Evolutionary conservation across 1,140 invertebrate species (phyloP).

Genomic region (Arctopsyche grandis): DNA sequence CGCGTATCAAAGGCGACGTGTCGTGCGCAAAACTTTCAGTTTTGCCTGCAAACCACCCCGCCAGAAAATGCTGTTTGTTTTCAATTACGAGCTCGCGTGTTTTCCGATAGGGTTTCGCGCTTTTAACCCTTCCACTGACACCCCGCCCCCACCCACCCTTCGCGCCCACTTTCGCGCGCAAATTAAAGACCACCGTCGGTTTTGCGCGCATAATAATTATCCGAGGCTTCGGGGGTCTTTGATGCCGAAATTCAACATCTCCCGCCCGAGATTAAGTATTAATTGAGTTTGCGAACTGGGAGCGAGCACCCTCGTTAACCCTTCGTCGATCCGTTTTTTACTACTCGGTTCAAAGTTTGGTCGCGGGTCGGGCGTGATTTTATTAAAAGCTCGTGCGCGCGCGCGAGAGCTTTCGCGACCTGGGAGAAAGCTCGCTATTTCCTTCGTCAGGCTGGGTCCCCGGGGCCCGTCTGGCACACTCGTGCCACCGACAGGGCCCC

Average conservation of each 20-base stretch:
- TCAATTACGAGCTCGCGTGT: slow-evolving; percentile 37
- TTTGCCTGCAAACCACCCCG: neutral
- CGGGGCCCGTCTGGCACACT: slow-evolving; percentile 22
- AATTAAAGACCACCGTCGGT: slow-evolving; percentile 18
- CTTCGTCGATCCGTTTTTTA: slow-evolving; percentile 9
- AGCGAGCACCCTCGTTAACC: slow-evolving; percentile 36
- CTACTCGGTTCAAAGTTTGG: neutral
- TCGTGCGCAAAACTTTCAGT: slow-evolving; percentile 1
- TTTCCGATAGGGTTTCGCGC: slow-evolving; percentile 27
- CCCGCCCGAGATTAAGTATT: slow-evolving; percentile 32
- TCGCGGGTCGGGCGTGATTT: slow-evolving; percentile 4
- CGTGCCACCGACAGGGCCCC: neutral
- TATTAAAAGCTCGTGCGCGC: neutral
- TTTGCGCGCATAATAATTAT: slow-evolving; percentile 25
- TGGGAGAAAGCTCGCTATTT: neutral
- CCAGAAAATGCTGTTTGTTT: slow-evolving; percentile 27
- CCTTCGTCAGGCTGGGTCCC: slow-evolving; percentile 13
- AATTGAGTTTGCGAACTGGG: slow-evolving; percentile 35
- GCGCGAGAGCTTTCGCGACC: neutral
- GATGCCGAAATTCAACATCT: slow-evolving; percentile 28
- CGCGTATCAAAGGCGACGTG: neutral
- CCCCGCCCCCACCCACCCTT: no score
- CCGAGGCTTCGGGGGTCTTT: slow-evolving; percentile 8
- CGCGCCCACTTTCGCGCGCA: neutral
- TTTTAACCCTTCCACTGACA: no score